These are phyloP conservation scores for Barypeithes pellucidus DNA, from an alignment of 2,888 invertebrate genomes.

Conservation along the genomic window DNA sequence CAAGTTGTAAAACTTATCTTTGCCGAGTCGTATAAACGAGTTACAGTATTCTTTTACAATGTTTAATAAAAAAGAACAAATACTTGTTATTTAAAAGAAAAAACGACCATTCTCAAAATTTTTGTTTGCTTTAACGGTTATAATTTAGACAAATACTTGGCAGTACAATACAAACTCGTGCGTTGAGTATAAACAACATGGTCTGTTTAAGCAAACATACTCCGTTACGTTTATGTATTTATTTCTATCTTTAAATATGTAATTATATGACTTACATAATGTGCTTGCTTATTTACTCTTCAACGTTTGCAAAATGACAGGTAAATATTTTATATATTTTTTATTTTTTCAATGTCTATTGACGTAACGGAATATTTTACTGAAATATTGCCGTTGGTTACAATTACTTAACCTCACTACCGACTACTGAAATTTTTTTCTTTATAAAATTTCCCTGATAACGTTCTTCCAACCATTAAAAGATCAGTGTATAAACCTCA, in stretches of 20 bases:
- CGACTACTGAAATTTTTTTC: no score
- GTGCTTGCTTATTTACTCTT: slow-evolving; percentile 45
- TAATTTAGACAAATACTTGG: slow-evolving; percentile 58
- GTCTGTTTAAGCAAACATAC: slow-evolving; percentile 56
- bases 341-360: slow-evolving; percentile 27
- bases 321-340: slow-evolving; percentile 12
- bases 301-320: slow-evolving; percentile 54
- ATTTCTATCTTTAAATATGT: slow-evolving; percentile 58
- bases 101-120: slow-evolving; percentile 60
- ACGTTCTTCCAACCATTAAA: no score
- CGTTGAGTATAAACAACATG: slow-evolving; percentile 58
- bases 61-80: slow-evolving; percentile 64
- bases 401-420: not conserved
- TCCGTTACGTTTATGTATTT: slow-evolving; percentile 47
- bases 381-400: not conserved
- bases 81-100: slow-evolving; percentile 60
- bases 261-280: slow-evolving; percentile 57
- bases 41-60: slow-evolving; percentile 61
- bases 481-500: no score
- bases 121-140: slow-evolving; percentile 58
- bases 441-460: no score
- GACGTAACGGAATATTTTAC: slow-evolving; percentile 40
- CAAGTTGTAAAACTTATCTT: slow-evolving; percentile 50
- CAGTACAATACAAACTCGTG: slow-evolving; percentile 61
- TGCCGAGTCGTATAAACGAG: slow-evolving; percentile 43